Evolutionary conservation across 1,140 invertebrate species (phyloP).

Genomic region (Panulirus ornatus): DNA sequence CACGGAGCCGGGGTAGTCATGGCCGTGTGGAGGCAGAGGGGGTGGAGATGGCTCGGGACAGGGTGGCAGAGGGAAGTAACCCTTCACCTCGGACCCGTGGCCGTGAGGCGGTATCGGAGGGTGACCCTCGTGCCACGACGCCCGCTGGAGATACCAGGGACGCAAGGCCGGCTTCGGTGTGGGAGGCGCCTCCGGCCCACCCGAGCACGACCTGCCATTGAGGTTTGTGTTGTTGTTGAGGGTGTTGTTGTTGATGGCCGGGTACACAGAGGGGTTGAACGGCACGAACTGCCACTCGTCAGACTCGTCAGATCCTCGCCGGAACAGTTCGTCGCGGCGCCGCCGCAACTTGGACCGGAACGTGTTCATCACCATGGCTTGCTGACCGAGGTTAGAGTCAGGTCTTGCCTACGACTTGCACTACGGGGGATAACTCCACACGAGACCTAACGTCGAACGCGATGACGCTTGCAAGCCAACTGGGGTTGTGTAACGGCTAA

Average conservation of each 20-base stretch:
- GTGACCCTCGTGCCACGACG: slow-evolving; percentile 73
- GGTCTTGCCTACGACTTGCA: not conserved
- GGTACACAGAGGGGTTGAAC: slow-evolving; percentile 73
- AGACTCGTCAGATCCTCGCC: slow-evolving; percentile 72
- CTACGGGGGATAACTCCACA: not conserved
- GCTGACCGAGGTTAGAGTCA: not conserved
- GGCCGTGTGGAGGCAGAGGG: slow-evolving; percentile 57
- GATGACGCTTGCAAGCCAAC: too few relatives aligned
- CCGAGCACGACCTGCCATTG: slow-evolving; percentile 29
- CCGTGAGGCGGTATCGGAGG: slow-evolving; percentile 74
- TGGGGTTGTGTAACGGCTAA: slow-evolving; percentile 8
- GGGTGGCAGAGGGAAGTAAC: slow-evolving; percentile 61
- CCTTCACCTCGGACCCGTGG: slow-evolving; percentile 59
- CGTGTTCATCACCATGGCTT: slow-evolving; percentile 75
- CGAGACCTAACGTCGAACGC: not conserved
- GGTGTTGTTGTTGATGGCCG: slow-evolving; percentile 60
- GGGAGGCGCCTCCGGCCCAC: not conserved
- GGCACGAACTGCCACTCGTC: slow-evolving; percentile 75
- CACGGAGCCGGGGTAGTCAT: slow-evolving; percentile 73
- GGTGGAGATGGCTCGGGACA: slow-evolving; percentile 57
- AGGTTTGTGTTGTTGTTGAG: slow-evolving; percentile 23
- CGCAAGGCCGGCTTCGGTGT: slow-evolving; percentile 67
- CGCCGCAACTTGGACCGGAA: slow-evolving; percentile 75
- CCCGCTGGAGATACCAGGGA: slow-evolving; percentile 72
- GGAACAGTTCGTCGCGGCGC: slow-evolving; percentile 74